Percentiles rank a stretch among this genome's conserved stretches.
Conservation (phyloP, 2,888 invertebrate species). For the Elmis aenea region DNA sequence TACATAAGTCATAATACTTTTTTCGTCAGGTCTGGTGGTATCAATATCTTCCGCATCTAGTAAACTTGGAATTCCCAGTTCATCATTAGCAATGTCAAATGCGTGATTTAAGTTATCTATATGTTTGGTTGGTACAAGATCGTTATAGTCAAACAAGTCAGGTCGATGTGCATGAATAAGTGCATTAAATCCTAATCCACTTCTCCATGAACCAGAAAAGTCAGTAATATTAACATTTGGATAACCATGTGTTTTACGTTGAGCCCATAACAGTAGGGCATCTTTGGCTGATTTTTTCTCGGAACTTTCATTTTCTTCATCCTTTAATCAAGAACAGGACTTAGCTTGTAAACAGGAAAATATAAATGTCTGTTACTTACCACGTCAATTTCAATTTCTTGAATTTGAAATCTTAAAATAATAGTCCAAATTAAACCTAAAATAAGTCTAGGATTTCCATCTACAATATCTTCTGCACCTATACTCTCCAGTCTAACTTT, state of each 20-base stretch:
- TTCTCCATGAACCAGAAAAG: slow-evolving; percentile 92
- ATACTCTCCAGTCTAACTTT: slow-evolving; percentile 97
- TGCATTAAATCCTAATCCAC: slow-evolving; percentile 96
- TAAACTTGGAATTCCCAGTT: slow-evolving; percentile 88
- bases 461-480: slow-evolving; percentile 98
- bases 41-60: slow-evolving; percentile 97
- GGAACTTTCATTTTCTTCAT: slow-evolving; percentile 92
- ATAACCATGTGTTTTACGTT: slow-evolving; percentile 95
- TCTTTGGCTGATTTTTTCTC: slow-evolving; percentile 99
- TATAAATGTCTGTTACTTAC: slow-evolving; percentile 56
- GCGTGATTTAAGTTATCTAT: slow-evolving; percentile 97
- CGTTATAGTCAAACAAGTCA: slow-evolving; percentile 85
- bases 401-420: slow-evolving; percentile 97
- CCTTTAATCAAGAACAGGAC: slow-evolving; percentile 51
- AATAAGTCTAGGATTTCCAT: slow-evolving; percentile 94
- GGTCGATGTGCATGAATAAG: slow-evolving; percentile 97
- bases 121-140: slow-evolving; percentile 74
- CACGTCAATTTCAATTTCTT: slow-evolving; percentile 96
- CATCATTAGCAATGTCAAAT: slow-evolving; percentile 88
- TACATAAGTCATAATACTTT: slow-evolving; percentile 98
- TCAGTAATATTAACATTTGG: slow-evolving; percentile 83
- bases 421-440: slow-evolving; percentile 99
- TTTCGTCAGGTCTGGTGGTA: slow-evolving; percentile 91
- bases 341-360: not conserved
- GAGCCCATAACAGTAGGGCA: slow-evolving; percentile 96